These are phyloP conservation scores for Lepidochrysops patricia DNA, from an alignment of 2,888 invertebrate species.

Conservation along the genomic window DNA sequence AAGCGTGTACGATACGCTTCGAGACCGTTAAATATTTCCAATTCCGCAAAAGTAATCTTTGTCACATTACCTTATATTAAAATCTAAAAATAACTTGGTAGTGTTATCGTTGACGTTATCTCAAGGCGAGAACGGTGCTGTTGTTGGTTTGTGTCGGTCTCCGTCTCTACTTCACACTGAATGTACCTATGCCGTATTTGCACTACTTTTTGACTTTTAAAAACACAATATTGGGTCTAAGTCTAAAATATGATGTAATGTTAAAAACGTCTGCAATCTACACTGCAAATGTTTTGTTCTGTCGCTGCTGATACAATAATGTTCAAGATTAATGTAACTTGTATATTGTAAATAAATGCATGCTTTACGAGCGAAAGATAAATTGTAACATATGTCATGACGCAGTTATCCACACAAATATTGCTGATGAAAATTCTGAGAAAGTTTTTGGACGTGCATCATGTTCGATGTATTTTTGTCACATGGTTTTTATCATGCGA, in stretches of 20 bases:
- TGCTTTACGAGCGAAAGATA: neutral
- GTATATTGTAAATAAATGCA: slow-evolving; percentile 1
- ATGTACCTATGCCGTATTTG: neutral
- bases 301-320: neutral
- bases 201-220: neutral
- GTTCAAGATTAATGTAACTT: neutral
- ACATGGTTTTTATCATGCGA: too few relatives aligned
- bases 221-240: too few relatives aligned
- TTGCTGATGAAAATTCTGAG: neutral
- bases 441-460: neutral
- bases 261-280: neutral
- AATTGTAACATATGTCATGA: neutral
- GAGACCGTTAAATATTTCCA: slow-evolving; percentile 19
- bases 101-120: slow-evolving; percentile 68
- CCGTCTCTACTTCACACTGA: slow-evolving; percentile 18
- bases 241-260: too few relatives aligned
- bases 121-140: slow-evolving; percentile 56
- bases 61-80: slow-evolving; percentile 60
- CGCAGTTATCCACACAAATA: neutral
- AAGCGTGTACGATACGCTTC: neutral
- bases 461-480: neutral
- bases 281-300: neutral
- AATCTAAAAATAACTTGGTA: slow-evolving; percentile 60
- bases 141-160: slow-evolving; percentile 27
- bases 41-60: slow-evolving; percentile 37